Evolutionary conservation across 1,140 invertebrate species (phyloP), one percentile per base, ranked within the genome.

Genomic region (Drosophila subobscura): DNA sequence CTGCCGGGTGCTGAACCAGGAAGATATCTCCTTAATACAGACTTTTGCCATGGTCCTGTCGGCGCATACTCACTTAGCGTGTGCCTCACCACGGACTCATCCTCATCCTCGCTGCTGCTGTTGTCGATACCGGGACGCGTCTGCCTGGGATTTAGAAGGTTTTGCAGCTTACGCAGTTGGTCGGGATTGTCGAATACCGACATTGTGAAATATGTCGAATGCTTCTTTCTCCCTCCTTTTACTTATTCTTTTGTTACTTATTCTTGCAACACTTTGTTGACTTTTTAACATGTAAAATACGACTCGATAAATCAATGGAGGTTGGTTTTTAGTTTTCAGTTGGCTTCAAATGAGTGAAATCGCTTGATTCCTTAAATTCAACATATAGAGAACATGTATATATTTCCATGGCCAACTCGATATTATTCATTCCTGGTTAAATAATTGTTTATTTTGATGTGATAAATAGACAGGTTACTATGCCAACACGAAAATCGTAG

Each of bases 181-280:
- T 91, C 89, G 0, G 78, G 79, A 77, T 86, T 80, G 12, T 91
- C 84, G 37, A 91, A 91, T 2, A 90, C 14, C 29, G 90, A 89
- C 90, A 91, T 91, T 41, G 41, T 16, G 22, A 25, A 2, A 33
- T 42, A 20, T n/a, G 25, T 44, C 44, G n/a, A 16, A 20, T 10
- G 27, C 1, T 41, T 41, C 25, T 46, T 44, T 54, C 20, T 25
- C 44, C 40, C 12, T 42, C 4, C 54, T 49, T 42, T 49, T 41
- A n/a, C 23, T 47, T 54, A 7, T 16, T 46, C 51, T 37, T 42
- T 61, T 50, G 0, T 25, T 14, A 55, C 14, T 33, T 14, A 57
- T 5, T 44, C 16, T 12, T 12, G 44, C 37, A 46, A 37, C 5
- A 42, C 16, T 25, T 7, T 41, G 12, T 25, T n/a, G 10, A 27